phyloP scores from a whole-genome alignment of 2,797 vertebrate species.

The Acrocephalus scirpaceus region DNA sequence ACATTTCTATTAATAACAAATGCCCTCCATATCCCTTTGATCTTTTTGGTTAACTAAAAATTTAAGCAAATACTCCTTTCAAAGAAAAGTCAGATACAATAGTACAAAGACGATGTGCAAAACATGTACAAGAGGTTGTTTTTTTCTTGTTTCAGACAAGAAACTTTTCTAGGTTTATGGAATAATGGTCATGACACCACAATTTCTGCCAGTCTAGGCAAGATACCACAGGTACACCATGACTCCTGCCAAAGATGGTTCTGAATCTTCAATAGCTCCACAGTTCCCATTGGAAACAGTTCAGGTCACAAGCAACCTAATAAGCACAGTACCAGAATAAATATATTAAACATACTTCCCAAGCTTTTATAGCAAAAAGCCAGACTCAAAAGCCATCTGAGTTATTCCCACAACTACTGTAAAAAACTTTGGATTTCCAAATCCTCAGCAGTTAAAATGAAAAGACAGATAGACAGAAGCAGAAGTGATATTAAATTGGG shows the following conservation, averaged over 20 bases:
- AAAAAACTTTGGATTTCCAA: constrained; percentile 8
- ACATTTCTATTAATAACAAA: background rate
- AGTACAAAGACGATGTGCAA: background rate
- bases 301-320: background rate
- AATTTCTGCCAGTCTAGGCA: background rate
- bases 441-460: background rate
- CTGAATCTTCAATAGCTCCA: background rate
- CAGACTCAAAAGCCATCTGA: background rate
- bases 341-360: background rate
- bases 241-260: background rate
- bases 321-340: background rate
- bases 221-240: background rate
- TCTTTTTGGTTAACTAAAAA: background rate
- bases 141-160: background rate
- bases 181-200: background rate
- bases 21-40: background rate
- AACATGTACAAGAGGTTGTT: background rate
- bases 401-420: background rate
- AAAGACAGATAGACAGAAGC: background rate
- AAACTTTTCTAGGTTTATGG: background rate
- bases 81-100: background rate
- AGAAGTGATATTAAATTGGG: background rate
- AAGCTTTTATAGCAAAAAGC: background rate
- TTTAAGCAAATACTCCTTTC: background rate
- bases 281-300: background rate